Base-by-base conservation (phyloP, 2,797 vertebrate species). In the Karalla daura region DNA sequence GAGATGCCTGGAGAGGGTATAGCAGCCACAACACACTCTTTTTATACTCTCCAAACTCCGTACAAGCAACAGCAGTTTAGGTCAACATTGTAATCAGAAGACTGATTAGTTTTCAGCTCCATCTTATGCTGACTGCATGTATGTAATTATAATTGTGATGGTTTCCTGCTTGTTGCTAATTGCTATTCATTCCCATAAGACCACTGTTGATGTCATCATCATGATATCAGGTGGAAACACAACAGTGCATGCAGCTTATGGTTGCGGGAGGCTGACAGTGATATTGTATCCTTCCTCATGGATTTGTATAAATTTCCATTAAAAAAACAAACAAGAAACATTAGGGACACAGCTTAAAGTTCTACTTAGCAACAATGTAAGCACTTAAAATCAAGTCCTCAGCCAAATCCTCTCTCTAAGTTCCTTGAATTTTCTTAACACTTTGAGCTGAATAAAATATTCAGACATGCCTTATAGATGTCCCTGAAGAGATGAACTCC, bases 121-220 rank as follows among this genome's bases (percentile, higher is more conserved):
- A 32, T 28, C 10, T 23, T 15, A 40, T 54, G 46, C 15, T 35
- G 50, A 41, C 59, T 59, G 35, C 46, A 71, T 63, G 62, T 43
- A 56, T 33, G 58, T 55, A 80, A 52, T 71, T 67, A 59, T 40
- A 74, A 84, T 67, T 14, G 60, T 53, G 39, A 63, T 27, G 21
- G 45, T 66, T 60, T 53, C 44, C 47, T 63, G 51, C 30, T 45
- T 18, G 36, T 44, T 54, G 15, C 2, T 74, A 68, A 70, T 76
- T 80, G 44, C 18, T 7, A 46, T 49, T 54, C 25, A 43, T 54
- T 66, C 67, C 62, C 47, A 53, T 11, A 35, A 32, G 53, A 64
- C 21, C 41, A 35, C 41, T 45, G 33, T 14, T 36, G 23, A 20
- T 53, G 64, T 58, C 3, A 1, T 63, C 37, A 55, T 35, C 5